Base-by-base conservation (phyloP, 2,888 invertebrate genomes). In the Stenurella melanura region DNA sequence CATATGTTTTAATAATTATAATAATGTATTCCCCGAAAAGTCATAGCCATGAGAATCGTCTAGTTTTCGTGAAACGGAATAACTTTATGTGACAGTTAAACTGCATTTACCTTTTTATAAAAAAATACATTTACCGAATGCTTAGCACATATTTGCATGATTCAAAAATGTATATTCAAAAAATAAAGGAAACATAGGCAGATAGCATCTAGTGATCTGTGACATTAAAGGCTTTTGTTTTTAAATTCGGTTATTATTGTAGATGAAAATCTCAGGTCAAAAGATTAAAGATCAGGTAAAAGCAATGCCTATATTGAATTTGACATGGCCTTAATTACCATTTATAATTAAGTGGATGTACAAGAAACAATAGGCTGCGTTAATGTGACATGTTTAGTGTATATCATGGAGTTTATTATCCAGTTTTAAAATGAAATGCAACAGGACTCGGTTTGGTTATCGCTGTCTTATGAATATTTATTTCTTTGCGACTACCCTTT, bases 261-360 rank as follows among this genome's bases (percentile, higher is more conserved):
- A 78, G 80, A 79, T 78, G 78, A 76, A 83, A 80, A 85, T 85
- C 85, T 85, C 80, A 81, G 87, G 87, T 87, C 87, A 87, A 87
- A 85, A 87, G 87, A 87, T 87, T 87, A 87, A 87, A 87, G 87
- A 87, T 87, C 87, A 86, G 82, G 80, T 81, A 82, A 78, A 82
- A 78, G 79, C 74, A 73, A 77, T 74, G 72, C 78, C n/a, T 50
- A 78, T 80, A 80, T 74, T 81, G 79, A 78, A 76, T 74, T 60
- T 74, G 67, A 79, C 75, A 79, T 75, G 75, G 73, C 71, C 66
- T 78, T 80, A 80, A 86, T 86, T 86, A 85, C 80, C 85, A 86
- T 85, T 86, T 85, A 84, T 86, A 86, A 86, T 86, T 83, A 82
- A 66, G 76, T 30, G 66, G 73, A 66, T 34, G 77, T 57, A 60